Base-by-base conservation (phyloP, 2,797 vertebrate species). In the Orientallactaga sibirica region DNA sequence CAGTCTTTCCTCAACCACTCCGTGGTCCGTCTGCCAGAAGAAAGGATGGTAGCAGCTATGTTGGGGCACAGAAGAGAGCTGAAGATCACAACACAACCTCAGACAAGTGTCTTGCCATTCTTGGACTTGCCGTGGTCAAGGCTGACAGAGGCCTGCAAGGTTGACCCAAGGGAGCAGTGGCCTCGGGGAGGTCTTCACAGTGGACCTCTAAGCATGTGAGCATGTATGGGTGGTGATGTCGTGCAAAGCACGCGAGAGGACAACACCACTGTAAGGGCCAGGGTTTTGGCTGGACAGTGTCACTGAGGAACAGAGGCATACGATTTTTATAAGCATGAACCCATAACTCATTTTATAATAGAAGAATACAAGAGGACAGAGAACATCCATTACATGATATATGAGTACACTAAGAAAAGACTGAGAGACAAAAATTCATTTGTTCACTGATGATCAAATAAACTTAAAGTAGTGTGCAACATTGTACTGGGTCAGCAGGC, bases 31-130 rank as follows among this genome's bases (percentile, higher is more conserved):
- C 74, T 58, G 25, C 61, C 52, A 95, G 61, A 10, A 84, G 55
- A 67, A 86, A 81, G 43, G n/a, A 62, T 74, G 22, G 3, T 12
- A 78, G 52, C 11, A 61, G 77, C 66, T 73, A 71, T 86, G 92
- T 92, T 93, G 95, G 94, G 85, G 81, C 83, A 92, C 95, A 93
- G 92, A 94, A 86, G 88, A 91, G 87, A 97, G 92, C 94, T 93
- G 93, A 71, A n/a, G 61, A 93, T 52, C 64, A 94, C 76, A 94
- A 94, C 48, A 87, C 64, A 64, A 71, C 48, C 41, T 86, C 41
- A 61, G 64, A 61, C 18, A 55, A 77, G 43, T 0, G 6, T 12
- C 67, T 81, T 33, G 4, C 16, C 43, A 84, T 68, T 9, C 61
- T 33, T 81, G 80, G 52, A 43, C 61, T 89, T 27, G 29, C 41